phyloP scores from a whole-genome alignment of 2,888 invertebrate genomes.

The Drosophila leonis region DNA sequence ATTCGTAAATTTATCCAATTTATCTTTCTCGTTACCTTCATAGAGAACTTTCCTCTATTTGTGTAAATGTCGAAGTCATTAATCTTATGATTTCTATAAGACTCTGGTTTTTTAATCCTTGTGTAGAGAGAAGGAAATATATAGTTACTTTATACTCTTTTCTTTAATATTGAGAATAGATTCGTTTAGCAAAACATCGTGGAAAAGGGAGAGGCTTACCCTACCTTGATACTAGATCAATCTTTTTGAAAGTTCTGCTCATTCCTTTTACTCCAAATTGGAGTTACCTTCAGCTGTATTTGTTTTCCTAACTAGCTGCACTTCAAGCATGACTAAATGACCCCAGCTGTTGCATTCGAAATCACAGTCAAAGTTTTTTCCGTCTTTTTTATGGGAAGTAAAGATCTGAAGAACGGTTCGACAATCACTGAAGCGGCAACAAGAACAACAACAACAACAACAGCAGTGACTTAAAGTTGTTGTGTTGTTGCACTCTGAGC shows the following conservation, averaged over 20 bases:
- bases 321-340: conserved; percentile 64
- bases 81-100: not conserved
- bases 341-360: conserved; percentile 36
- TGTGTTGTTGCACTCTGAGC: conserved; percentile 43
- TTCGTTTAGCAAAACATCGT: not conserved
- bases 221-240: not conserved
- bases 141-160: not conserved
- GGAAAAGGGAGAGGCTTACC: not conserved
- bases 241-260: not conserved
- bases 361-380: conserved; percentile 46
- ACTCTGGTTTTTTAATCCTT: not conserved
- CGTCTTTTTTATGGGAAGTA: conserved; percentile 2
- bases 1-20: not conserved
- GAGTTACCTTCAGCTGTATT: not conserved
- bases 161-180: not conserved
- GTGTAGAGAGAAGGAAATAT: not conserved
- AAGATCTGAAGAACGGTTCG: conserved; percentile 38
- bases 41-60: not conserved
- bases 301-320: conserved; percentile 8
- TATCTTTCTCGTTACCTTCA: not conserved
- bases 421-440: conserved; percentile 68
- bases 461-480: conserved; percentile 61
- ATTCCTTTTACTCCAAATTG: not conserved
- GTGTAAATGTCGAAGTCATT: not conserved
- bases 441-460: conserved; percentile 4